Conservation (phyloP, 2,888 invertebrate genomes). For the Phanerotoma sp. region DNA sequence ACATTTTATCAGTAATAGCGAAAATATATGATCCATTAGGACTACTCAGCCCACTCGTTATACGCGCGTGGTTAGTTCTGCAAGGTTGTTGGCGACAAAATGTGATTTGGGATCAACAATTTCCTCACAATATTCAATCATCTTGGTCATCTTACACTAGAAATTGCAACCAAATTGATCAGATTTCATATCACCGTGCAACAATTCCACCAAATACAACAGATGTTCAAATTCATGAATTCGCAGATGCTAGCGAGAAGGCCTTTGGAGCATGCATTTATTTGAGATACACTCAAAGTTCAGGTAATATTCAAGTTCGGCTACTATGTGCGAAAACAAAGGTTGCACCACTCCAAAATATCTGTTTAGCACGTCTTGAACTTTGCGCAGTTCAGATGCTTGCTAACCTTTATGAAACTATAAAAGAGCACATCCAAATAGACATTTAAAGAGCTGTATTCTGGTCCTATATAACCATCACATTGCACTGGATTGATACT, state of each 20-base stretch:
- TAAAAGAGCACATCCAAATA: neutral
- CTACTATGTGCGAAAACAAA: slow-evolving; percentile 25
- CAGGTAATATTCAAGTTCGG: slow-evolving; percentile 32
- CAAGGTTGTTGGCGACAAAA: slow-evolving; percentile 19
- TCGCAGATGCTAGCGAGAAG: slow-evolving; percentile 36
- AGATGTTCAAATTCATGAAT: slow-evolving; percentile 29
- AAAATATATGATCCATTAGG: slow-evolving; percentile 28
- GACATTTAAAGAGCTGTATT: neutral
- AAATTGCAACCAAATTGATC: slow-evolving; percentile 10
- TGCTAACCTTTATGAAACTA: neutral
- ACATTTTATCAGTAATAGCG: slow-evolving; percentile 23
- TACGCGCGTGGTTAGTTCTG: slow-evolving; percentile 12
- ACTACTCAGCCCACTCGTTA: slow-evolving; percentile 3
- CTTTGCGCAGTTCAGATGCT: slow-evolving; percentile 22
- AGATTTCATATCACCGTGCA: slow-evolving; percentile 22
- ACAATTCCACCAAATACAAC: slow-evolving; percentile 5
- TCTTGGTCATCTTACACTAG: slow-evolving; percentile 20
- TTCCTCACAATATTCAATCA: slow-evolving; percentile 14
- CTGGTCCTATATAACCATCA: slow-evolving; percentile 23
- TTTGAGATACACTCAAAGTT: slow-evolving; percentile 24
- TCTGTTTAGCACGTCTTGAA: slow-evolving; percentile 11
- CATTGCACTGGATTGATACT: slow-evolving; percentile 26
- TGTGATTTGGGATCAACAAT: slow-evolving; percentile 18
- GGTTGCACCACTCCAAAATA: slow-evolving; percentile 23
- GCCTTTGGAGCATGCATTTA: slow-evolving; percentile 38